These are phyloP conservation scores for Mus musculus DNA, from an alignment of 2,113 vertebrate genomes.

Conservation along the genomic window GRCm39 chr11:7134501-7135000, in stretches of 20 bases:
- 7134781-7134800: slow-evolving; percentile 69
- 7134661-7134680: background rate
- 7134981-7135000: background rate
- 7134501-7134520: background rate
- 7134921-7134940: accelerated
- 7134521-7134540: background rate
- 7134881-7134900: too few species aligned
- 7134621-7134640: background rate
- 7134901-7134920: accelerated
- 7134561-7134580: background rate
- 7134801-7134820: slow-evolving; percentile 58
- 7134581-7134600: background rate
- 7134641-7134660: background rate
- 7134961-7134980: accelerated
- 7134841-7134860: slow-evolving; percentile 27
- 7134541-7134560: background rate
- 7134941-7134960: background rate
- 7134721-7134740: background rate
- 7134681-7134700: background rate
- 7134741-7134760: accelerated
- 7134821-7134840: slow-evolving; percentile 57
- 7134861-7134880: background rate
- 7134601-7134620: too few species aligned
- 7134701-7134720: background rate
- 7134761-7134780: slow-evolving; percentile 66